Conservation (phyloP, 2,888 invertebrate species). For the Diadromus collaris region DNA sequence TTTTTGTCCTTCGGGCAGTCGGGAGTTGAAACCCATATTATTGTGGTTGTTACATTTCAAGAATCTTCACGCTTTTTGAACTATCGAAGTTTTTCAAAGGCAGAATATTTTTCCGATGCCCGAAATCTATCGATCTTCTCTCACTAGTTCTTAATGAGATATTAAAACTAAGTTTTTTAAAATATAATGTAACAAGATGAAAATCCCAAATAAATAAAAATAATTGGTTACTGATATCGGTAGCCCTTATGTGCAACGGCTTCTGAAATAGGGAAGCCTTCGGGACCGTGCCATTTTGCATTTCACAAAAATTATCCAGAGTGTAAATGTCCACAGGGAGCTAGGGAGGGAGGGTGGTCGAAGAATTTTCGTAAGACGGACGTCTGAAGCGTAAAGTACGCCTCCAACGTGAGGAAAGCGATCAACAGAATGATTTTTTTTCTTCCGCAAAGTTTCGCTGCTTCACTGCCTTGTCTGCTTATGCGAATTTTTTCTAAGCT, state of each 20-base stretch:
- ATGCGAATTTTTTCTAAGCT: background rate
- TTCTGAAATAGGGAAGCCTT: background rate
- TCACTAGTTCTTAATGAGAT: background rate
- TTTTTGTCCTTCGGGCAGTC: too few species aligned
- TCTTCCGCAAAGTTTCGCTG: conserved; percentile 8
- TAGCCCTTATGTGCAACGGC: background rate
- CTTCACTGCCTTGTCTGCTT: conserved; percentile 1
- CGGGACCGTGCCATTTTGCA: background rate
- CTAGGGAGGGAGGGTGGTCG: conserved; percentile 20
- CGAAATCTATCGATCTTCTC: background rate
- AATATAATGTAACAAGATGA: too few species aligned
- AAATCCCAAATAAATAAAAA: background rate
- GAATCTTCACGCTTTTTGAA: background rate
- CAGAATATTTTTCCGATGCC: background rate
- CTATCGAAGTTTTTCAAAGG: background rate
- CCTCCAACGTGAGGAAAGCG: conserved; percentile 32
- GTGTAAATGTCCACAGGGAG: conserved; percentile 32
- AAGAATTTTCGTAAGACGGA: conserved; percentile 33
- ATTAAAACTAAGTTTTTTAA: background rate
- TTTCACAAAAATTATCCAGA: conserved; percentile 29
- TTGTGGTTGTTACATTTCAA: background rate
- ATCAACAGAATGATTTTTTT: conserved; percentile 44
- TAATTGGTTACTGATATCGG: background rate
- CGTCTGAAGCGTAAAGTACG: background rate
- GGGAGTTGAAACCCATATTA: background rate